Percentiles rank a stretch among this genome's conserved stretches.
phyloP scores from a whole-genome alignment of 2,888 invertebrate species.

The Abscondita cerata region DNA sequence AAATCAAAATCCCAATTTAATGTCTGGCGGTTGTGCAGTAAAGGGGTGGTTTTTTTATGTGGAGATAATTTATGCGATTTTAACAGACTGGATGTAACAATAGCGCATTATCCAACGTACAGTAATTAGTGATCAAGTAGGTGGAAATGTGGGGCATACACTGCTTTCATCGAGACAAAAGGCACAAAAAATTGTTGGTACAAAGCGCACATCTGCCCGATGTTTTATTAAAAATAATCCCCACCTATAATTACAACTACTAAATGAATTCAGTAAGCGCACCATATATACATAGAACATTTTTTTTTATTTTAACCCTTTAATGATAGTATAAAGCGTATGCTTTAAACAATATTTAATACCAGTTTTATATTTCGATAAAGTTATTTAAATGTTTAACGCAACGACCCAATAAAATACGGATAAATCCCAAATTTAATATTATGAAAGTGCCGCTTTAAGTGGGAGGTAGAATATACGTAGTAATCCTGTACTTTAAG shows the following conservation, averaged over 20 bases:
- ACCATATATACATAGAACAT: conserved; percentile 1
- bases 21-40: conserved; percentile 14
- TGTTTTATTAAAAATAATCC: conserved; percentile 43
- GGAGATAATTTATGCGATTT: conserved; percentile 58
- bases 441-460: conserved; percentile 8
- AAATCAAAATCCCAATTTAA: conserved; percentile 21
- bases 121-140: conserved; percentile 61
- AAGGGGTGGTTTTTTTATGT: conserved; percentile 39
- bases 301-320: conserved; percentile 10
- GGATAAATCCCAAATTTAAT: conserved; percentile 14
- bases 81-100: conserved; percentile 56
- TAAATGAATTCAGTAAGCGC: conserved; percentile 27
- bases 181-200: conserved; percentile 50
- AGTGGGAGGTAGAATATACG: conserved; percentile 21
- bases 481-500: conserved; percentile 25
- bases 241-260: conserved; percentile 42
- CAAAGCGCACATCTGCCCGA: conserved; percentile 55
- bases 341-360: conserved; percentile 17
- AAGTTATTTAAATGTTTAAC: neutral
- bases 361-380: neutral
- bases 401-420: neutral
- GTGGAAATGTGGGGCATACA: conserved; percentile 58
- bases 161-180: conserved; percentile 55
- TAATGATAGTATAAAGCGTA: neutral
- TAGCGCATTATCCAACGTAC: conserved; percentile 53